Evolutionary conservation across 2,113 vertebrate genomes (phyloP).

Genomic region (Caloenas nicobarica): DNA sequence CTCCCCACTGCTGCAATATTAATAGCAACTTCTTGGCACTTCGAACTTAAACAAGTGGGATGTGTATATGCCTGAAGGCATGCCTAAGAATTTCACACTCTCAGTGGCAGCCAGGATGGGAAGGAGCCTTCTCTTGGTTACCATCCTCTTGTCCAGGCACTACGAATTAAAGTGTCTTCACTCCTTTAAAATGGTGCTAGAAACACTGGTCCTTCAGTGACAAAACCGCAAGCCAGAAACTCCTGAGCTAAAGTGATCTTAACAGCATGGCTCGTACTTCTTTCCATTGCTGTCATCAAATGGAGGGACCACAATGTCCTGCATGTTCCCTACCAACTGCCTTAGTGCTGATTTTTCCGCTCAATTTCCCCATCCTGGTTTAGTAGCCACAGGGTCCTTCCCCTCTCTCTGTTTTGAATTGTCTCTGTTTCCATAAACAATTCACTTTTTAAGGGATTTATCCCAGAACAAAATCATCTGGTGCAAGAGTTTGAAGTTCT

Average conservation of each 20-base stretch:
- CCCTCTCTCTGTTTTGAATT: neutral
- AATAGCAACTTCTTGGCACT: neutral
- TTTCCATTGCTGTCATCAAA: neutral
- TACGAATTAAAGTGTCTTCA: neutral
- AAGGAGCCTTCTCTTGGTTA: neutral
- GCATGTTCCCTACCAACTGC: rapidly evolving
- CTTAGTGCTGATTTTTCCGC: neutral
- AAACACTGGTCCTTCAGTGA: neutral
- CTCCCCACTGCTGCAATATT: neutral
- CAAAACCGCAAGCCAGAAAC: neutral
- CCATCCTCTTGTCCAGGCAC: neutral
- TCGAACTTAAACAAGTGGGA: neutral
- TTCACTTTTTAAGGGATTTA: neutral
- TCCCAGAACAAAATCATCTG: neutral
- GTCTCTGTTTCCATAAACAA: neutral
- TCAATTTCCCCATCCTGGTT: neutral
- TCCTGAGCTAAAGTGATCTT: neutral
- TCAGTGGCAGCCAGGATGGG: neutral
- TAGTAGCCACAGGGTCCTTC: neutral
- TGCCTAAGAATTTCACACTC: neutral
- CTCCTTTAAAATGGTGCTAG: neutral
- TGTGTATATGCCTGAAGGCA: neutral
- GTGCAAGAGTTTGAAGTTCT: neutral
- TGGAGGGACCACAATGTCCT: neutral
- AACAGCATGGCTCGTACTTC: neutral